These are phyloP conservation scores for Xylocampa areola DNA, from an alignment of 2,888 invertebrate genomes.

Conservation along the genomic window DNA sequence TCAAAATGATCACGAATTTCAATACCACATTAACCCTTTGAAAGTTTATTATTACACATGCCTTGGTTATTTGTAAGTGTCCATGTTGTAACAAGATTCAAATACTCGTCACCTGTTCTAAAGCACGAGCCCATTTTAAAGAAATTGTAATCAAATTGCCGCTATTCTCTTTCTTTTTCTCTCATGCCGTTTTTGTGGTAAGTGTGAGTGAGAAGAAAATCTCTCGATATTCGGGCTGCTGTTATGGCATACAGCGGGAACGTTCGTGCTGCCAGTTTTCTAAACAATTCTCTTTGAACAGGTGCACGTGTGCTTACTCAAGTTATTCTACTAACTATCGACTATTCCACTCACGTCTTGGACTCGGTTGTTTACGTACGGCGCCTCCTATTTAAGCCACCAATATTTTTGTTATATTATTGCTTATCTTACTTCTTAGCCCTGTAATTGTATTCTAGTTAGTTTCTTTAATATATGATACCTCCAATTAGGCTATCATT, in stretches of 20 bases:
- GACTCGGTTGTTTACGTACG: constrained; percentile 62
- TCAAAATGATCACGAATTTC: background rate
- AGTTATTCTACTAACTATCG: constrained; percentile 77
- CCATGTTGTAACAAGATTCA: constrained; percentile 34
- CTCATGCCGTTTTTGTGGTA: constrained; percentile 1
- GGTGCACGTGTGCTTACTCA: constrained; percentile 82
- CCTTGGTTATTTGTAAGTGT: constrained; percentile 20
- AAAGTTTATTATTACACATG: constrained; percentile 18
- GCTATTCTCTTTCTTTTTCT: constrained; percentile 32
- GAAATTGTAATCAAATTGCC: constrained; percentile 37
- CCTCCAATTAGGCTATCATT: no score
- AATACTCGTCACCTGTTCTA: constrained; percentile 47
- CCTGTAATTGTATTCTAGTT: constrained; percentile 31
- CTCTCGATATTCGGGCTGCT: constrained; percentile 36
- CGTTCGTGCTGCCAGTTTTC: constrained; percentile 62
- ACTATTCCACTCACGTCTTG: constrained; percentile 71
- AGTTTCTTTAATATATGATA: constrained; percentile 14
- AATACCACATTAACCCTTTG: constrained; percentile 8
- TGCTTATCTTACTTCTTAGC: constrained; percentile 15
- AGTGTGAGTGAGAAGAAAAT: constrained; percentile 33
- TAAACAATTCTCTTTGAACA: constrained; percentile 83
- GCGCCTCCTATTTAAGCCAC: constrained; percentile 27
- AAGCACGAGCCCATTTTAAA: constrained; percentile 50
- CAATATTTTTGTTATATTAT: constrained; percentile 37
- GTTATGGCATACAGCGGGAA: constrained; percentile 58